A percentile compares a stretch with the other conserved stretches of the same genome.
These are phyloP conservation scores for Phainopepla nitens DNA, from an alignment of 2,113 vertebrate species.

Conservation along the genomic window DNA sequence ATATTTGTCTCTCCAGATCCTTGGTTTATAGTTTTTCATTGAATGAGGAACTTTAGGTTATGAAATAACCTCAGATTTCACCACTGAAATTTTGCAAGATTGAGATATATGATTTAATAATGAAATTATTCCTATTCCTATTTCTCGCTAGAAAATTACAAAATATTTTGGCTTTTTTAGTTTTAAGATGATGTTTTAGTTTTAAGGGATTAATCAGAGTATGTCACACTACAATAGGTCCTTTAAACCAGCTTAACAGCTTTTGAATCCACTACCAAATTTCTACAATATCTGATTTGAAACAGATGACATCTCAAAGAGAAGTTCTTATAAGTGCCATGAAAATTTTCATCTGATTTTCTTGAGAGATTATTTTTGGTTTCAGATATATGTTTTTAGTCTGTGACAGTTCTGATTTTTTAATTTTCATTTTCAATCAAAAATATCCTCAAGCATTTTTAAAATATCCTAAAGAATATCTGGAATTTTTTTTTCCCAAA, in stretches of 20 bases:
- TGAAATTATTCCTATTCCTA: background rate
- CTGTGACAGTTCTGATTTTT: background rate
- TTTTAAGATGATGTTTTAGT: background rate
- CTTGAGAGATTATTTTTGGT: background rate
- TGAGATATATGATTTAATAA: background rate
- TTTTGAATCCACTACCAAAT: background rate
- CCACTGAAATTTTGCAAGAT: background rate
- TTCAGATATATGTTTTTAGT: background rate
- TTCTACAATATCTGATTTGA: background rate
- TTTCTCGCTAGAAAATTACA: background rate
- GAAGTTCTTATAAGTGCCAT: background rate
- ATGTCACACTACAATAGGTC: background rate
- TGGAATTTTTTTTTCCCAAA: background rate
- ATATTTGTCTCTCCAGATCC: background rate
- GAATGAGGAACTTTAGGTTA: background rate
- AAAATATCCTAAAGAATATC: background rate
- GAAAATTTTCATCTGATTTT: background rate
- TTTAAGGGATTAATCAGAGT: background rate
- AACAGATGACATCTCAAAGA: background rate
- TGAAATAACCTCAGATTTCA: background rate
- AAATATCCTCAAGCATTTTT: background rate
- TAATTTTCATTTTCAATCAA: background rate
- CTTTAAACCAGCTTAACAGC: background rate
- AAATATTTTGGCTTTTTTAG: background rate
- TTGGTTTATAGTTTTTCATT: background rate